Evolutionary conservation across 2,797 vertebrate species (phyloP).

Genomic region (Sebastes cheni): DNA sequence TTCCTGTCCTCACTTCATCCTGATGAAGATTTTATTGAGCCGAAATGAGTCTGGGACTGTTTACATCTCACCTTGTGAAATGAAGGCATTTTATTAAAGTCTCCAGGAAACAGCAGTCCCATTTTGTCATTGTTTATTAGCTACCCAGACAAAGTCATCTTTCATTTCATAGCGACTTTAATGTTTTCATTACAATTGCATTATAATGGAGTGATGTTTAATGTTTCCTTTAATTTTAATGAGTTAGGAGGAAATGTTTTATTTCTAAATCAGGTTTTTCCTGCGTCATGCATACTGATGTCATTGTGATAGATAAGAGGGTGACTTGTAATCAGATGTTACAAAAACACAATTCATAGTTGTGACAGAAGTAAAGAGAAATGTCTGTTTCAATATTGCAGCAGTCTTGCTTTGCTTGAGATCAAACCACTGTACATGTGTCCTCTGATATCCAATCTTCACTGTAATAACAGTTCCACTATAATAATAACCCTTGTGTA

Average conservation of each 20-base stretch:
- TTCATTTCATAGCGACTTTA: background rate
- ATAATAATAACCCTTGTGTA: conserved; percentile 33
- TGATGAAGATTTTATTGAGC: conserved; percentile 29
- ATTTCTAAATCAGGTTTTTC: conserved; percentile 4
- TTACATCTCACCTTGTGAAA: conserved; percentile 19
- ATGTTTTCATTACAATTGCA: conserved; percentile 7
- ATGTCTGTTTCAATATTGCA: conserved; percentile 10
- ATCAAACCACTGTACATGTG: conserved; percentile 14
- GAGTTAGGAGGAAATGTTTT: background rate
- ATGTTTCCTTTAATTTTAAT: conserved; percentile 16
- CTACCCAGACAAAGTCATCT: background rate
- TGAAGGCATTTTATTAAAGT: conserved; percentile 16
- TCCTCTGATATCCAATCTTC: conserved; percentile 31
- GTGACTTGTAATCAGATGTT: background rate
- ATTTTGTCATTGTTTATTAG: conserved; percentile 19
- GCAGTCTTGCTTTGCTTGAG: conserved; percentile 4
- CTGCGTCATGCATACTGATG: background rate
- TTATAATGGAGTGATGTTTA: background rate
- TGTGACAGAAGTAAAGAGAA: background rate
- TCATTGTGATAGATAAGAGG: background rate
- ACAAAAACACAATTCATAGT: background rate
- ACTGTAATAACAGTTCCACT: conserved; percentile 20
- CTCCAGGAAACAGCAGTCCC: background rate
- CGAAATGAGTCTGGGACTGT: conserved; percentile 17
- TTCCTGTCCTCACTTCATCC: background rate